Conservation (phyloP, 2,797 vertebrate genomes). For the Sebastiscus albofasciatus region DNA sequence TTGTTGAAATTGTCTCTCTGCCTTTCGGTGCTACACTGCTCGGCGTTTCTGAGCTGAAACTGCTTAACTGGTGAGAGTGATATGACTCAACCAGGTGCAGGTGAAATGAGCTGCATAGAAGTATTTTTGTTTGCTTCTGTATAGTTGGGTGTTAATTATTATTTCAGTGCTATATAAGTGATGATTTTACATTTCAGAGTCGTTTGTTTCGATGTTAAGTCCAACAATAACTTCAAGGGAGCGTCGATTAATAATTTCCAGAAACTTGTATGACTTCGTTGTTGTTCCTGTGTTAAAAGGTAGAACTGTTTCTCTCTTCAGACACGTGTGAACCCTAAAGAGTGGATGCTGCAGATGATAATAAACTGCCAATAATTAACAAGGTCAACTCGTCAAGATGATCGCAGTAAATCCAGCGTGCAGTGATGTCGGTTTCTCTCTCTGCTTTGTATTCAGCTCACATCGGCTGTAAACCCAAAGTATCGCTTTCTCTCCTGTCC, state of each 20-base stretch:
- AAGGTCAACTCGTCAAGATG: background rate
- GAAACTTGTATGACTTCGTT: background rate
- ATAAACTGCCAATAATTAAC: conserved; percentile 11
- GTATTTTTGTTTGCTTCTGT: background rate
- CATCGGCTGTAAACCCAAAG: conserved; percentile 9
- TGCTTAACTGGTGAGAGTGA: background rate
- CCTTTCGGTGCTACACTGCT: background rate
- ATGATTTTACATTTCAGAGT: background rate
- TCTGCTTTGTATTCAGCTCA: conserved; percentile 45
- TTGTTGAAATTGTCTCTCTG: background rate
- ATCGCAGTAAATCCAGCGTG: background rate
- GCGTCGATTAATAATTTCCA: background rate
- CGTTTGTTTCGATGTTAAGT: background rate
- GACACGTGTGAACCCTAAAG: background rate
- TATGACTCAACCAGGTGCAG: background rate
- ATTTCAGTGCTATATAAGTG: background rate
- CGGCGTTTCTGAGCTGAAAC: background rate
- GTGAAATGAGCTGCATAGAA: background rate
- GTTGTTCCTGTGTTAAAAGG: background rate
- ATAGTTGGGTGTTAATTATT: background rate
- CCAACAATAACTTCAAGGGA: background rate
- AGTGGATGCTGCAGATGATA: conserved; percentile 1
- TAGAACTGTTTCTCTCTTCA: background rate
- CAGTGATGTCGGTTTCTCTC: background rate
- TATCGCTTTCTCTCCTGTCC: conserved; percentile 35